Evolutionary conservation across 2,888 invertebrate species (phyloP), one percentile per base, ranked within the genome.

Genomic region (Dolichopus griseipennis): DNA sequence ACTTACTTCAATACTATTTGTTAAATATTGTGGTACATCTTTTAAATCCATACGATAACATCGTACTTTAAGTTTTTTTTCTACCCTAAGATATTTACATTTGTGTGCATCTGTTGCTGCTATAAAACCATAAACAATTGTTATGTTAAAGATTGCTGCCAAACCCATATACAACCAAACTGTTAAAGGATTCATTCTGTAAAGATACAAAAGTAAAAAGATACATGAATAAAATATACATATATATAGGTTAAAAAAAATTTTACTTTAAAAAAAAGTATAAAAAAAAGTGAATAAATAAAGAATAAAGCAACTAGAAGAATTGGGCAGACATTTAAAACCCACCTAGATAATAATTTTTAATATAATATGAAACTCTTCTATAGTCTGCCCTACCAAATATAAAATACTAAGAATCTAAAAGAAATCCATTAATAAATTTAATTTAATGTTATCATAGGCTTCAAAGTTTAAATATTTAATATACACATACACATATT

Each of bases 1-100:
- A 73, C 76, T 77, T 74, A 81, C 81, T 78, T 81, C 81, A 61
- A 80, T 77, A 33, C 78, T 78, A 61, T 76, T 73, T 70, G 77
- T 79, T 9, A 81, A 73, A 72, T 75, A 76, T 69, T 78, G 78
- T 21, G 81, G 81, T 71, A 81, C 79, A 71, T 80, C 80, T 70
- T 75, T 79, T 22, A 81, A 72, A 72, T 81, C 75, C 80, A 81
- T 76, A 52, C 78, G 75, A 65, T 73, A 75, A 70, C 80, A 81
- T 12, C 76, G 75, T 20, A 78, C 78, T 15, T 79, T 80, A 62
- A 77, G 70, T 62, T 79, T 70, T 70, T 77, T 76, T 71, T 79
- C 77, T 37, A 76, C 75, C 33, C 79, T 74, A 0, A 75, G 74
- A 67, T 78, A 78, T 70, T 75, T 75, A 70, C 80, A 81, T 67